A percentile compares a stretch with the other conserved stretches of the same genome.
phyloP scores from a whole-genome alignment of 2,888 invertebrate genomes.

The Temnothorax unifasciatus region DNA sequence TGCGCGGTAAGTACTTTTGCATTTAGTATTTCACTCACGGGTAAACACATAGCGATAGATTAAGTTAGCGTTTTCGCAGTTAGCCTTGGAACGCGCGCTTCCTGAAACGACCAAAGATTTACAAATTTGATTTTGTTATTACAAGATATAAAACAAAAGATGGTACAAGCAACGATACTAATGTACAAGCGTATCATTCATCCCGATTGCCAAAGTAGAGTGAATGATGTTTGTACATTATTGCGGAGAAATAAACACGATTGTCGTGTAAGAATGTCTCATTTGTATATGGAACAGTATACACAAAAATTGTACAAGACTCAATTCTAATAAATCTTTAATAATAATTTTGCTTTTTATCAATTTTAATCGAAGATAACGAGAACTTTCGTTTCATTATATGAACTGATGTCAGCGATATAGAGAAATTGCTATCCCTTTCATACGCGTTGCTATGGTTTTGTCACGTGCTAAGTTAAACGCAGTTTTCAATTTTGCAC shows the following conservation, averaged over 20 bases:
- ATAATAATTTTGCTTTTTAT: not conserved
- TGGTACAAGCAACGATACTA: not conserved
- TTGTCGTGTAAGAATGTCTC: not conserved
- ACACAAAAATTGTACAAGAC: not conserved
- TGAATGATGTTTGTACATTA: not conserved
- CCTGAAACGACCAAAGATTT: no score
- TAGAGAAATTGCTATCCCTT: not conserved
- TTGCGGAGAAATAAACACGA: not conserved
- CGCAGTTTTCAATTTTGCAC: not conserved
- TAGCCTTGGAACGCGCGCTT: not conserved
- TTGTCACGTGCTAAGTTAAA: slow-evolving; percentile 16
- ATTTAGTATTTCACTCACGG: not conserved
- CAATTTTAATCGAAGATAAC: not conserved
- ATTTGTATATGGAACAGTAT: no score
- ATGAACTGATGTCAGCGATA: not conserved
- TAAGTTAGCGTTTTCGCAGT: not conserved
- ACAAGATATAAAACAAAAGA: not conserved
- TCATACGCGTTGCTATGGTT: slow-evolving; percentile 21
- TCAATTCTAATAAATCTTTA: not conserved
- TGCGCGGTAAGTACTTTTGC: slow-evolving; percentile 4
- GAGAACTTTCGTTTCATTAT: not conserved
- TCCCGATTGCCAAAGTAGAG: not conserved
- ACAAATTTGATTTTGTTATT: not conserved
- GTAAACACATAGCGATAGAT: not conserved
- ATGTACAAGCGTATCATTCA: not conserved